Conservation (phyloP, 2,113 vertebrate genomes). For the Grus americana region DNA sequence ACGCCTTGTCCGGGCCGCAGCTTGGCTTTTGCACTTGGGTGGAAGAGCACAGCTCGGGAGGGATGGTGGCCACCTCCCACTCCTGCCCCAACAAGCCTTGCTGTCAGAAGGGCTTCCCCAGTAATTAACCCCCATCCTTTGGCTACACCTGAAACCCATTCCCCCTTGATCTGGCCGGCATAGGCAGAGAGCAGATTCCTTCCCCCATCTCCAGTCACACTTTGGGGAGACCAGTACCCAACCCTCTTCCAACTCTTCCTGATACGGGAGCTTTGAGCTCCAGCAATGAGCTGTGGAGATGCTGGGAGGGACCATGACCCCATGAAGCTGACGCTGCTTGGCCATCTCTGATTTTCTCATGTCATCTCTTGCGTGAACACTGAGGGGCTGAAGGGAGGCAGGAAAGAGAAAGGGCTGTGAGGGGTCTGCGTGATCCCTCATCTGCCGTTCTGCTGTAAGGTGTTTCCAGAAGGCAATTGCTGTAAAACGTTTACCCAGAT, state of each 20-base stretch:
- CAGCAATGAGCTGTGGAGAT: neutral
- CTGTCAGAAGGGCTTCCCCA: neutral
- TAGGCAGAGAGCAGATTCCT: neutral
- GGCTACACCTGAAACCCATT: neutral
- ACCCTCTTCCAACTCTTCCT: neutral
- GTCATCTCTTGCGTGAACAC: neutral
- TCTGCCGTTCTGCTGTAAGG: neutral
- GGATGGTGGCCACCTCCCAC: neutral
- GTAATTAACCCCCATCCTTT: neutral
- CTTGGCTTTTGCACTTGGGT: neutral
- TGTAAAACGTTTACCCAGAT: neutral
- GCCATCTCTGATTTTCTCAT: neutral
- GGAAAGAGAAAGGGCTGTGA: neutral
- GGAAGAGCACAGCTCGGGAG: neutral
- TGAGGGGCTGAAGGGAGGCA: neutral
- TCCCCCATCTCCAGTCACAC: neutral
- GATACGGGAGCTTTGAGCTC: neutral
- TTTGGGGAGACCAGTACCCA: neutral
- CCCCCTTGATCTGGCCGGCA: neutral
- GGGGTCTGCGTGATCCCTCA: neutral
- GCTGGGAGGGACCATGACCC: neutral
- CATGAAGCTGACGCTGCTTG: neutral
- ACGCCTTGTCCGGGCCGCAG: rapidly evolving
- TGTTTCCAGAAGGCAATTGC: neutral
- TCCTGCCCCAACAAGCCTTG: neutral